These are phyloP conservation scores for Platysternon megacephalum DNA, from an alignment of 2,113 vertebrate species.

Conservation along the genomic window DNA sequence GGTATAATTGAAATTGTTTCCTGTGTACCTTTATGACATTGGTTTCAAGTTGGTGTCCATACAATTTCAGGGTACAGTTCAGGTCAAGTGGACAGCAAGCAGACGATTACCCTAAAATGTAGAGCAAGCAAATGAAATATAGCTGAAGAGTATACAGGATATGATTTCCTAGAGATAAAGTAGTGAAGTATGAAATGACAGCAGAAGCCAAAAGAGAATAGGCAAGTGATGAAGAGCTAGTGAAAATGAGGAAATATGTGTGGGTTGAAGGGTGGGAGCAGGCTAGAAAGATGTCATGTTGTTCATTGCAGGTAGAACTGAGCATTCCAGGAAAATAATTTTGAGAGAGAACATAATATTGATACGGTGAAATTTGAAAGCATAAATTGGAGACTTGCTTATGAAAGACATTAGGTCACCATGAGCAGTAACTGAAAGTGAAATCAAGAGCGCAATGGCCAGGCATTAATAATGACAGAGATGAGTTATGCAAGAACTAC, in stretches of 20 bases:
- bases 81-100: neutral
- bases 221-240: neutral
- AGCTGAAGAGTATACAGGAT: neutral
- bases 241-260: neutral
- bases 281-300: neutral
- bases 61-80: neutral
- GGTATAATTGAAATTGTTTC: neutral
- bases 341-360: neutral
- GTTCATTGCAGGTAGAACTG: neutral
- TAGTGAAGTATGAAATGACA: conserved; percentile 20
- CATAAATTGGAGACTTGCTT: neutral
- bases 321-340: neutral
- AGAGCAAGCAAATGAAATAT: conserved; percentile 13
- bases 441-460: neutral
- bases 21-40: rapidly evolving
- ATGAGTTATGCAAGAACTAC: neutral
- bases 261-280: neutral
- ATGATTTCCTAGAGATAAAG: neutral
- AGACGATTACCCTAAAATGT: neutral
- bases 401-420: neutral
- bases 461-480: neutral
- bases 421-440: neutral
- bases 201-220: neutral
- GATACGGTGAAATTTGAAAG: neutral
- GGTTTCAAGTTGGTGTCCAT: neutral